Percentiles rank a stretch among this genome's conserved stretches.
phyloP scores from a whole-genome alignment of 2,113 vertebrate species.

The Pandion haliaetus region DNA sequence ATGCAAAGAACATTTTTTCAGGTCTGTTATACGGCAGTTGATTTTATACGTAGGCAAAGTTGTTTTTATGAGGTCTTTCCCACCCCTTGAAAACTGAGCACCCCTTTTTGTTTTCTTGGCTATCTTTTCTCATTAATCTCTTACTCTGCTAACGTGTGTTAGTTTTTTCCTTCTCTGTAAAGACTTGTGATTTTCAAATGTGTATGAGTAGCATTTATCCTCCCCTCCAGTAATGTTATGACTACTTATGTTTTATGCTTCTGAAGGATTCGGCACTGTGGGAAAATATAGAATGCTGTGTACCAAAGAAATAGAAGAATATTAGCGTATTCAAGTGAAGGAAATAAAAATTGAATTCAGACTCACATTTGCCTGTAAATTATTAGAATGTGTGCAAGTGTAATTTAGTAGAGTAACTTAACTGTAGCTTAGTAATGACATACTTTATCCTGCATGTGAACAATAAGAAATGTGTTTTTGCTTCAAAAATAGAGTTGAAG shows the following conservation, averaged over 20 bases:
- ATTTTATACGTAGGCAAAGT: neutral
- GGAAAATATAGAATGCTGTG: neutral
- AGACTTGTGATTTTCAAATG: neutral
- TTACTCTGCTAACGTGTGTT: neutral
- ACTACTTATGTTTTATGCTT: neutral
- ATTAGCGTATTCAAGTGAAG: neutral
- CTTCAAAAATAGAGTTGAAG: neutral
- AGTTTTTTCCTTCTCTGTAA: neutral
- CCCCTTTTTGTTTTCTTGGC: neutral
- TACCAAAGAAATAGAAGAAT: neutral
- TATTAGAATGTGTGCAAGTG: conserved; percentile 43
- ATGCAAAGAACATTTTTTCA: neutral
- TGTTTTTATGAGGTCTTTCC: neutral
- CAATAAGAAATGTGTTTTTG: neutral
- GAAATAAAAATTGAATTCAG: neutral
- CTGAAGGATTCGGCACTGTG: neutral
- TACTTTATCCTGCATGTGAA: neutral
- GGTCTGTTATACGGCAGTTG: neutral
- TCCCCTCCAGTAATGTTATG: neutral
- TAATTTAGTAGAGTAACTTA: conserved; percentile 59
- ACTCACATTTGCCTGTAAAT: conserved; percentile 25
- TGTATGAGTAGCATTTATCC: neutral
- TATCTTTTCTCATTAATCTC: neutral
- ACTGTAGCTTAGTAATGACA: conserved; percentile 6
- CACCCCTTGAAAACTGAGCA: neutral